Evolutionary conservation across 2,113 vertebrate genomes (phyloP), one percentile per base, ranked within the genome.

Genomic region (Ptilorrhoa leucosticta): DNA sequence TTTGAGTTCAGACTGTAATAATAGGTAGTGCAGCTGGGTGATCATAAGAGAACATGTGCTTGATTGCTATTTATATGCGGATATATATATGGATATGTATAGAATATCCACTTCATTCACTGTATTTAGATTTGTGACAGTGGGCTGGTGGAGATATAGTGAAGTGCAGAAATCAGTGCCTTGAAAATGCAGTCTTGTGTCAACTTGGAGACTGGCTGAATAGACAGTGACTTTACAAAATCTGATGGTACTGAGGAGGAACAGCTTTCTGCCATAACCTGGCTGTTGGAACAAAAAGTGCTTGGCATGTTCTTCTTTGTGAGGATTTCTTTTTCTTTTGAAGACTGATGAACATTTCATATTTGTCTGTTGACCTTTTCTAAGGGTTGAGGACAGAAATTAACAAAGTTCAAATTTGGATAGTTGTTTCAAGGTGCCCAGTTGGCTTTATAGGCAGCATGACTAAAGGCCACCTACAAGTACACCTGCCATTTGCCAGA

Each of bases 1-100:
- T 97, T 92, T 92, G 76, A 93, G 92, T 96, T 94, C 79, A 58
- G 63, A 26, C 48, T 87, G 31, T 90, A 93, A 95, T 95, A 95
- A 66, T 89, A 96, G 69, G 47, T 92, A 84, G 78, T 90, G 83
- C 93, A 95, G 94, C 95, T 95, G 95, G 40, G 47, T 50, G 23
- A 58, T 87, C 65, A 60, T 91, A 79, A 13, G 90, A 91, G 75
- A 95, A 89, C 93, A 83, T 89, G 83, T 95, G 86, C 72, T 96
- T 47, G 2, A 35, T 44, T 81, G 76, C 87, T 93, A 8, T 95
- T 94, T 92, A 75, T 45, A 77, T 86, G 33, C 15, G 5, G 24
- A 50, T 30, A 73, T 28, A 53, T 42, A 40, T 17, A 7, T 28
- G 39, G 63, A 48, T 53, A 78, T 63, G 39, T 19, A 60, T 70